A percentile compares a stretch with the other conserved stretches of the same genome.
Conservation (phyloP, 2,113 vertebrate species). For the Pelmatolapia mariae region DNA sequence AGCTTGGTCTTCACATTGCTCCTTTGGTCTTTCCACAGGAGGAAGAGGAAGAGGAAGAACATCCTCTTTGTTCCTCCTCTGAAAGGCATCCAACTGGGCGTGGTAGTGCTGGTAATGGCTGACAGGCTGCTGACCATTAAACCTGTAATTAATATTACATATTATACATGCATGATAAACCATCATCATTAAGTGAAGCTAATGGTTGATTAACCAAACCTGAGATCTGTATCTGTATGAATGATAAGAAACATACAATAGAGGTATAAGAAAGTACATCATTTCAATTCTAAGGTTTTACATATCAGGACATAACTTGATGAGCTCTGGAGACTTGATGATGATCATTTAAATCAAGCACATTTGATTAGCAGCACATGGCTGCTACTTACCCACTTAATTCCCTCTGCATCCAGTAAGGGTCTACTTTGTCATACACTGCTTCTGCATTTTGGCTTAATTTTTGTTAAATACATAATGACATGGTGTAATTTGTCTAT, state of each 20-base stretch:
- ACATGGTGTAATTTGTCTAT: background rate
- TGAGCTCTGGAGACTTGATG: background rate
- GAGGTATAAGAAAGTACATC: background rate
- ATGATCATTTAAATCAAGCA: background rate
- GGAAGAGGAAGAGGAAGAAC: background rate
- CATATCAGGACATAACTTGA: background rate
- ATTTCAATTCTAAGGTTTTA: background rate
- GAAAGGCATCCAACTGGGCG: constrained; percentile 70
- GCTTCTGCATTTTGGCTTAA: background rate
- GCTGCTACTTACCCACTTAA: background rate
- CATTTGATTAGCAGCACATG: background rate
- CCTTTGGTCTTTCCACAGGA: constrained; percentile 22
- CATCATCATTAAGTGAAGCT: background rate
- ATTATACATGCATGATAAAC: background rate
- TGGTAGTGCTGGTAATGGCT: constrained; percentile 70
- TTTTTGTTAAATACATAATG: accelerated
- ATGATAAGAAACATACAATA: background rate
- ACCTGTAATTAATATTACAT: background rate
- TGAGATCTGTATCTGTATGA: background rate
- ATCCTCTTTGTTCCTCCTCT: constrained; percentile 44
- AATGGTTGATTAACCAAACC: background rate
- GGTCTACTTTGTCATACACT: background rate
- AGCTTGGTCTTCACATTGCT: constrained; percentile 26
- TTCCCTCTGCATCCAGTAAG: background rate
- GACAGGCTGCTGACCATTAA: constrained; percentile 49